These are phyloP conservation scores for Nasonia giraulti DNA, from an alignment of 1,140 invertebrate species.

Conservation along the genomic window DNA sequence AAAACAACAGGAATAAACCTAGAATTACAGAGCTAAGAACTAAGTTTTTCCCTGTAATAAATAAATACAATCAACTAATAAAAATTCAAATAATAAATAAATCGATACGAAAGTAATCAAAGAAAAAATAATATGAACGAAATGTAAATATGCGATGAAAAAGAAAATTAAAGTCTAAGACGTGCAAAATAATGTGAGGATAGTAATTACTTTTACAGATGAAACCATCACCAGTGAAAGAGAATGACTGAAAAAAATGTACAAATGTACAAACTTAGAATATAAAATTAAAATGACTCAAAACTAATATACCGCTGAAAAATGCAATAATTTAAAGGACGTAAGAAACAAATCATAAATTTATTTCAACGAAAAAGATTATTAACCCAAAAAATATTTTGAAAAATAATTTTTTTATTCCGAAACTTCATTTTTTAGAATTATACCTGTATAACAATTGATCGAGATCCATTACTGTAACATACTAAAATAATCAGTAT, in stretches of 20 bases:
- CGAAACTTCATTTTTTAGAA: not conserved
- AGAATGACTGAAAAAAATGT: constrained; percentile 32
- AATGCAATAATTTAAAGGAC: not conserved
- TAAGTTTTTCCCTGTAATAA: constrained; percentile 22
- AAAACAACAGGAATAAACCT: not conserved
- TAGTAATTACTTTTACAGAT: constrained; percentile 49
- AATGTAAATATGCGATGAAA: constrained; percentile 24
- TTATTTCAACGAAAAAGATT: too few relatives aligned
- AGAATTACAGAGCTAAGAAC: not conserved
- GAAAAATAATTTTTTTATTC: not conserved
- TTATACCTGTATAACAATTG: not conserved
- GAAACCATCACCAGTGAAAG: constrained; percentile 52
- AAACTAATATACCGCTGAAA: not conserved
- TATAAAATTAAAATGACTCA: constrained; percentile 9
- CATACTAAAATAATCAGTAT: not conserved
- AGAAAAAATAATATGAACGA: constrained; percentile 12
- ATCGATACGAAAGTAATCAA: constrained; percentile 17
- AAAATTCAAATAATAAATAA: constrained; percentile 2
- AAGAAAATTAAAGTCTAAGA: constrained; percentile 40
- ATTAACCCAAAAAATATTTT: too few relatives aligned
- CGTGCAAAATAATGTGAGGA: constrained; percentile 48
- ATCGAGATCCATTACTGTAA: not conserved
- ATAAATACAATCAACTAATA: not conserved
- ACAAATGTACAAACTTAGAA: constrained; percentile 25
- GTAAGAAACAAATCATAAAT: too few relatives aligned